Conservation (phyloP, 2,113 vertebrate genomes). For the Lonchura striata region DNA sequence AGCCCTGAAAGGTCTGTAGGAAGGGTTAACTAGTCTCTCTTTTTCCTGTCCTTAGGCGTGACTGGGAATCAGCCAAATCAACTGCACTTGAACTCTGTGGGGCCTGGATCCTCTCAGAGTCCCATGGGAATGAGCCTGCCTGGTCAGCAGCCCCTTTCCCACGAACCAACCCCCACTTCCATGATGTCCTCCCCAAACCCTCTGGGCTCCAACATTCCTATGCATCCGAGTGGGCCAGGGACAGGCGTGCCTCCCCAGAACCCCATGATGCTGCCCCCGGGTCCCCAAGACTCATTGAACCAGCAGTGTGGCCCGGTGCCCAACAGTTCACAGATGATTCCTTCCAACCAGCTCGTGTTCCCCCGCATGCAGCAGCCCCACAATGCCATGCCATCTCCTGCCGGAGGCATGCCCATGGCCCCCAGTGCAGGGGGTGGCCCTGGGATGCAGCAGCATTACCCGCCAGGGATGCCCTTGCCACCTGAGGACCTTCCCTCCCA, state of each 20-base stretch:
- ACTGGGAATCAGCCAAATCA: slow-evolving; percentile 80
- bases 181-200: slow-evolving; percentile 88
- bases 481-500: slow-evolving; percentile 81
- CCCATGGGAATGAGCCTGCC: slow-evolving; percentile 88
- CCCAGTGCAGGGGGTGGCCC: slow-evolving; percentile 44
- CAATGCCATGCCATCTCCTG: slow-evolving; percentile 64
- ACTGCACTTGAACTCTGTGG: slow-evolving; percentile 85
- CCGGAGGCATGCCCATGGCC: slow-evolving; percentile 49
- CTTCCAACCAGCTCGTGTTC: slow-evolving; percentile 83
- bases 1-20: neutral
- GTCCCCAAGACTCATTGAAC: slow-evolving; percentile 79
- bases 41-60: slow-evolving; percentile 71
- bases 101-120: slow-evolving; percentile 84
- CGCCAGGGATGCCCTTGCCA: slow-evolving; percentile 76
- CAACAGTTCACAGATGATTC: slow-evolving; percentile 84
- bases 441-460: slow-evolving; percentile 77
- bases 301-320: slow-evolving; percentile 76
- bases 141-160: slow-evolving; percentile 88
- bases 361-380: slow-evolving; percentile 82
- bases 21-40: neutral
- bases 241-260: slow-evolving; percentile 68
- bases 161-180: slow-evolving; percentile 80
- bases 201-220: slow-evolving; percentile 83
- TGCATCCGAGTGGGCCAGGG: slow-evolving; percentile 83
- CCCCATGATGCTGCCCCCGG: slow-evolving; percentile 77